Evolutionary conservation across 1,140 invertebrate species (phyloP), one percentile per base, ranked within the genome.

Genomic region (Cyclina sinensis): DNA sequence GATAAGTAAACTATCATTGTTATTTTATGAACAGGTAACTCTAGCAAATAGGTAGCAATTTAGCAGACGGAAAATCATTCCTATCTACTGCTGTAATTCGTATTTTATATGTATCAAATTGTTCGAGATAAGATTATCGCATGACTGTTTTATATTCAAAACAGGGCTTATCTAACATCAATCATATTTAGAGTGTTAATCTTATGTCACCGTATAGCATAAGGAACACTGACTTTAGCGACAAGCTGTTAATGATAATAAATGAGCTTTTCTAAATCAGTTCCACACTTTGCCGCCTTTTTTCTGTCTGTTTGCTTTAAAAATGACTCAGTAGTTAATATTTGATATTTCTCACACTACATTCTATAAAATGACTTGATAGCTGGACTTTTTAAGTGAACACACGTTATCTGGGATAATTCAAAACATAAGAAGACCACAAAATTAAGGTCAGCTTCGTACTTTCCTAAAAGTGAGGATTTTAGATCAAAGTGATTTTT

Each of bases 101-200:
- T 70, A 70, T 70, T 70, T 70, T 70, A 70, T 70, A 37, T 70
- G 35, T 70, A 70, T 70, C 65, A 70, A 70, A 70, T 70, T 70
- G 65, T 70, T 21, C 35, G 7, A 37, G 65, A 70, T 70, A 37
- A 27, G 1, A 14, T 1, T 70, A 70, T 70, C 65, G 35, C 27
- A 16, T 70, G 16, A 27, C 32, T 37, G 65, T 70, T 70, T 70
- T 70, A 70, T 70, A 70, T 35, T 27, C 14, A 70, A 70, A 70
- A 30, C 43, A 43, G 43, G 32, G 27, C 32, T 14, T 70, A 70
- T 70, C 32, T 27, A 27, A 35, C 18, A 11, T 12, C 35, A 37
- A 70, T 70, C 65, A 37, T 39, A 70, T 70, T 37, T 32, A n/a
- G 1, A 62, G 24, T 11, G 5, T 27, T 27, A 14, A 62, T 62